These are phyloP conservation scores for Phortica magna DNA, from an alignment of 2,888 invertebrate species.

Conservation along the genomic window DNA sequence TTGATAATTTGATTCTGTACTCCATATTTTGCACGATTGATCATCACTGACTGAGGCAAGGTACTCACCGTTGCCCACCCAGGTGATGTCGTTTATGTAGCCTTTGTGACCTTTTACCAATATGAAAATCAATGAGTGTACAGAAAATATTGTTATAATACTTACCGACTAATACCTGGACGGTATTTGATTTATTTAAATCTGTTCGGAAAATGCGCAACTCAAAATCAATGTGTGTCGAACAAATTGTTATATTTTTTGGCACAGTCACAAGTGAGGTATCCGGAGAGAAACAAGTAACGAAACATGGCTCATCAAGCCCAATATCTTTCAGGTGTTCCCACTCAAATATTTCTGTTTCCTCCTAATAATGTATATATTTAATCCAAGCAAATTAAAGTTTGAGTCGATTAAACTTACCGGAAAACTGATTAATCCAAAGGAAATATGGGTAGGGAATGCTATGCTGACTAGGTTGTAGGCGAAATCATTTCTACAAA, in stretches of 20 bases:
- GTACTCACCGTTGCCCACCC: slow-evolving; percentile 84
- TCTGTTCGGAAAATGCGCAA: slow-evolving; percentile 81
- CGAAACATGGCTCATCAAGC: slow-evolving; percentile 79
- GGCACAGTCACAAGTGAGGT: slow-evolving; percentile 81
- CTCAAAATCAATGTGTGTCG: slow-evolving; percentile 81
- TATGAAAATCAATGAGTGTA: slow-evolving; percentile 41
- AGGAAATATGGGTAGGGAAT: slow-evolving; percentile 80
- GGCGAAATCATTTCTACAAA: slow-evolving; percentile 83
- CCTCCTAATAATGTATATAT: slow-evolving; percentile 73
- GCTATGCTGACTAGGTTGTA: slow-evolving; percentile 82
- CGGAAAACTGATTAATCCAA: slow-evolving; percentile 81
- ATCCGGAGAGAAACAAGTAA: slow-evolving; percentile 82
- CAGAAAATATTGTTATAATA: background rate
- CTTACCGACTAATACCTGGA: slow-evolving; percentile 77
- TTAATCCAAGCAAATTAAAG: slow-evolving; percentile 13
- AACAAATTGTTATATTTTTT: slow-evolving; percentile 77
- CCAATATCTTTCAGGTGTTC: slow-evolving; percentile 80
- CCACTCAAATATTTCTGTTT: slow-evolving; percentile 80
- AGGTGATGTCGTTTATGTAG: slow-evolving; percentile 85
- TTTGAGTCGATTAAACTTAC: slow-evolving; percentile 73
- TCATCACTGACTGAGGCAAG: slow-evolving; percentile 89
- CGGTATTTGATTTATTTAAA: slow-evolving; percentile 78
- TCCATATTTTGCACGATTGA: slow-evolving; percentile 85
- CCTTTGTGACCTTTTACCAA: slow-evolving; percentile 80
- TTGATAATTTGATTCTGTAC: slow-evolving; percentile 78